Evolutionary conservation across 2,113 vertebrate species (phyloP).

Genomic region (Passer montanus): DNA sequence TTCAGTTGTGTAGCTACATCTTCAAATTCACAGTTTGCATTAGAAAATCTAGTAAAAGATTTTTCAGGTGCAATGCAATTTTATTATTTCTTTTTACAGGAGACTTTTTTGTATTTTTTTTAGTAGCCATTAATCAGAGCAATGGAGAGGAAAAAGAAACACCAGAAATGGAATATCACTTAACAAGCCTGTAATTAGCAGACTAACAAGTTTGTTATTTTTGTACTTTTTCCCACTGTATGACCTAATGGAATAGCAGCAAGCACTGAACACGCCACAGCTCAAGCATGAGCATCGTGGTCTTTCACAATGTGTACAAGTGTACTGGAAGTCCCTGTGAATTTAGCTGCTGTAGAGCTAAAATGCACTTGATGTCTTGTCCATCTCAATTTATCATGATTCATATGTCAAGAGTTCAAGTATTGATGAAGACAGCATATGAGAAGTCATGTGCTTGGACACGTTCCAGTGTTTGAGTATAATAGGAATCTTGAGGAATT

Average conservation of each 20-base stretch:
- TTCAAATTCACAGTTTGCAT: not conserved
- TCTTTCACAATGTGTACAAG: not conserved
- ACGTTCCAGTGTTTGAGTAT: slow-evolving; percentile 55
- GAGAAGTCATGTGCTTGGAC: slow-evolving; percentile 64
- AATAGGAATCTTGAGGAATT: slow-evolving; percentile 54
- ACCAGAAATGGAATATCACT: slow-evolving; percentile 68
- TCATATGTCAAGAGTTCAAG: slow-evolving; percentile 18
- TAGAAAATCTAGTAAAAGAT: not conserved
- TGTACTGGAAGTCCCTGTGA: slow-evolving; percentile 58
- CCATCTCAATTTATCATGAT: slow-evolving; percentile 73
- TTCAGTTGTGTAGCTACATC: not conserved
- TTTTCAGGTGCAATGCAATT: not conserved
- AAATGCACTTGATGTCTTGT: slow-evolving; percentile 74
- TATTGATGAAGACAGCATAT: slow-evolving; percentile 68
- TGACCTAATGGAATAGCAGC: slow-evolving; percentile 64
- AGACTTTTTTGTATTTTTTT: slow-evolving; percentile 8
- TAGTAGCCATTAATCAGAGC: slow-evolving; percentile 62
- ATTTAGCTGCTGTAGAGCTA: slow-evolving; percentile 68
- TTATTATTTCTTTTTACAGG: not conserved
- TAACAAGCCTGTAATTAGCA: slow-evolving; percentile 72
- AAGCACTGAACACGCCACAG: not conserved
- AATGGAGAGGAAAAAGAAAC: not conserved
- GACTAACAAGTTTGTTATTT: slow-evolving; percentile 73
- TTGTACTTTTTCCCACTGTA: slow-evolving; percentile 73
- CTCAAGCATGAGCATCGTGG: slow-evolving; percentile 37